Evolutionary conservation across 1,140 invertebrate genomes (phyloP), one percentile per base, ranked within the genome.

Genomic region (Sipha flava): DNA sequence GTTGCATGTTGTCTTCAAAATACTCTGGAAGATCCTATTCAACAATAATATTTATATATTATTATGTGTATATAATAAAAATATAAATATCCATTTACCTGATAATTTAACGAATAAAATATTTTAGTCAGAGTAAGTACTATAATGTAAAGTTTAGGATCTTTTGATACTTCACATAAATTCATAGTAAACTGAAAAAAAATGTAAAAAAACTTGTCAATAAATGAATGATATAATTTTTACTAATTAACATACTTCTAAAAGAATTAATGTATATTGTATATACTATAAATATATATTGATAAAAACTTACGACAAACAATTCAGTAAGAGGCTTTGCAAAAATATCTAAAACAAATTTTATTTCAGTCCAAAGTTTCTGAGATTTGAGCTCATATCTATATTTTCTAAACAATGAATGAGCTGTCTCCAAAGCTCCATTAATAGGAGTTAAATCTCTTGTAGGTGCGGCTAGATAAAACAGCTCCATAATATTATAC

Each of bases 1-100:
- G 89, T 68, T 88, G 87, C 92, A 99, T 98, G 84, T 98, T 96
- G 84, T 99, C 97, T 86, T 99, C 97, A 87, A 99, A 99, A 88
- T 95, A 97, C 87, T 99, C 97, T 0, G 97, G 97, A 81, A 99
- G 87, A 88, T 99, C 97, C 89, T 93, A 81, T 34, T 43, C 3
- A 40, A 59, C 34, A 31, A 23, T 26, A 37, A 57, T 12, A 34
- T 62, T 72, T 12, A 12, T 45, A 75, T 18, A 37, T 31, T 40
- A 40, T 23, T 21, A 10, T 40, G 1, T 43, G 43, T n/a, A 12
- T 18, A 79, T 14, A 70, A 23, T 7, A 23, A 3, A 43, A 26
- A 21, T 26, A 18, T 1, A 34, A 40, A 82, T 52, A n/a, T 31
- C 29, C 54, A 83, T 84, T 86, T 85, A 91, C 90, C 88, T 98